Base-by-base conservation (phyloP, 2,113 vertebrate species). In the Cyprinodon brontotheroides region DNA sequence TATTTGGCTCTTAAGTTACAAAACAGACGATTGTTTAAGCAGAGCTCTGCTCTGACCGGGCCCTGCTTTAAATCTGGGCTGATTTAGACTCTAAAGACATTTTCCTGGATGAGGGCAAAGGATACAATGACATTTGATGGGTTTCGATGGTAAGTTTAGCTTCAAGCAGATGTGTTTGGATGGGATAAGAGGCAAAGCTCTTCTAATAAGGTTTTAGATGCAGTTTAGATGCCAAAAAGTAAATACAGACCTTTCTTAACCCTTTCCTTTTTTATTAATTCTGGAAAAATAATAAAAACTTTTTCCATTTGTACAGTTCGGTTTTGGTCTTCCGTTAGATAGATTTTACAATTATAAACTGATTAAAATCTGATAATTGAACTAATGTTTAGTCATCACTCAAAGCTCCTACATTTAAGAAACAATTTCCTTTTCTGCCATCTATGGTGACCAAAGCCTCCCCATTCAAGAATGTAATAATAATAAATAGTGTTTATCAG, bases 21-120 rank as follows among this genome's bases (percentile, higher is more conserved):
- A 84, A 75, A 84, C 79, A 88, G 83, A 78, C 67, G 62, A 88
- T 85, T 79, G 86, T 89, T 90, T 79, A 81, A 91, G 88, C 87
- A 90, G 86, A 89, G 73, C 79, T 72, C 64, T 17, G 63, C 79
- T 87, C 48, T 59, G 72, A 74, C 70, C 75, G 77, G 81, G 57
- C 47, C 68, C 73, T 45, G 80, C 81, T 36, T 85, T 90, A 89
- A 91, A 92, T 91, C 81, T 86, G 62, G 71, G 69, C 78, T 74
- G 81, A 87, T 86, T 89, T 80, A 68, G 80, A 79, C 63, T 40
- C 13, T 59, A 82, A 53, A 83, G 73, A 72, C 86, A 88, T 86
- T 75, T 84, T 89, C 75, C 75, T 80, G 83, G 76, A 84, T 20
- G 3, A 45, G 66, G 41, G 38, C 4, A 3, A 22, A 47, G 66